A percentile compares a stretch with the other conserved stretches of the same genome.
phyloP scores from a whole-genome alignment of 2,797 vertebrate genomes.

The Xenops minutus region DNA sequence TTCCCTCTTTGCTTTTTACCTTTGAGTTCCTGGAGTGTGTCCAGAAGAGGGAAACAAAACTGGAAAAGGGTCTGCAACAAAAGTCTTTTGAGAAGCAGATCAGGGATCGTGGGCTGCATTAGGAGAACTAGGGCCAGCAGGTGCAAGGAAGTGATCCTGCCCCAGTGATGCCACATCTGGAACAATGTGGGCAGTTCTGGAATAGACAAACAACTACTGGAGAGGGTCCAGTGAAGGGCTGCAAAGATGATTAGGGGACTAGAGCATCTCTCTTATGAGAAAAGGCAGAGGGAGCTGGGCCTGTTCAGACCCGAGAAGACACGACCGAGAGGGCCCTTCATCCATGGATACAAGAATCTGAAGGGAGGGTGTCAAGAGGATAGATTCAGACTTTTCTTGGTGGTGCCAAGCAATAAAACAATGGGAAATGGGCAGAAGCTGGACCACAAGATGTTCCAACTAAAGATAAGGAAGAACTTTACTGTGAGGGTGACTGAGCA shows the following conservation, averaged over 20 bases:
- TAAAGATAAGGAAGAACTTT: rapidly evolving
- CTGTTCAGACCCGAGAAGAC: neutral
- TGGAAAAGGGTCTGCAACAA: neutral
- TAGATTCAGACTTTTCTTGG: neutral
- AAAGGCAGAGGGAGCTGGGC: neutral
- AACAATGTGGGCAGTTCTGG: neutral
- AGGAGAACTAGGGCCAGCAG: neutral
- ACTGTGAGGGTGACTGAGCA: neutral
- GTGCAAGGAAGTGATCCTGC: neutral
- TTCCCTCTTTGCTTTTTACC: neutral
- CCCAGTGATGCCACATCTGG: neutral
- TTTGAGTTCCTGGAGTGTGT: neutral
- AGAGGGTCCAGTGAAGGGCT: neutral
- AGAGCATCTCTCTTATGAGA: neutral
- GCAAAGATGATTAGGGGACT: neutral
- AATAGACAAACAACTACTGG: too few relatives aligned
- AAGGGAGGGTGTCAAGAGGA: neutral
- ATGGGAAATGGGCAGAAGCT: neutral
- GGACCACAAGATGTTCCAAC: neutral
- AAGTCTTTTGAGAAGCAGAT: neutral
- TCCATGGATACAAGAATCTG: neutral
- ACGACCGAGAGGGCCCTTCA: neutral
- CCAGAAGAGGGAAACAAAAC: neutral
- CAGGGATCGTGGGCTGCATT: neutral
- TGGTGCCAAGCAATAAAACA: neutral